phyloP scores from a whole-genome alignment of 2,888 invertebrate species.

The Paralinhomoeus sp. region DNA sequence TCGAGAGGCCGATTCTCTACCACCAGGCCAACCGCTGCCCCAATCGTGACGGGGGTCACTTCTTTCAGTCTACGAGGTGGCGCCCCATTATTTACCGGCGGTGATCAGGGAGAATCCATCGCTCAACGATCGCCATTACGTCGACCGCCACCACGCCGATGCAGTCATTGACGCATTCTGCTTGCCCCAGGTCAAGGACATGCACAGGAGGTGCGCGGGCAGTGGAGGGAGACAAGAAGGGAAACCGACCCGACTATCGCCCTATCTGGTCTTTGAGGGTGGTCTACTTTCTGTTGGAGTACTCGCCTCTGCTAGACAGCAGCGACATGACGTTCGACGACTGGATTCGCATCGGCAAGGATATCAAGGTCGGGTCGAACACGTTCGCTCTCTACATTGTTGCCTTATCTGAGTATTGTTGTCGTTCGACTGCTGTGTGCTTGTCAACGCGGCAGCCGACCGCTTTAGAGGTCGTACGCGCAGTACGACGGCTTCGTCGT shows the following conservation, averaged over 20 bases:
- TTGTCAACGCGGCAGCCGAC: too few relatives aligned
- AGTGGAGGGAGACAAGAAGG: too few relatives aligned
- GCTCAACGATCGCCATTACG: conserved; percentile 54
- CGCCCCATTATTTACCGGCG: conserved; percentile 44
- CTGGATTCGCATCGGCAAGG: conserved; percentile 65
- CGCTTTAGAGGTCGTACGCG: conserved; percentile 26
- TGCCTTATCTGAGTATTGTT: too few relatives aligned
- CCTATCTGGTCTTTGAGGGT: background rate
- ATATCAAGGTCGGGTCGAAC: conserved; percentile 40
- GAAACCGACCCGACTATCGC: too few relatives aligned
- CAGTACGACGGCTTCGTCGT: conserved; percentile 76
- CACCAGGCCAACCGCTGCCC: too few relatives aligned
- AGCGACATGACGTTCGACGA: conserved; percentile 74
- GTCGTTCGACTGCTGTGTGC: too few relatives aligned
- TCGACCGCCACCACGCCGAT: conserved; percentile 26
- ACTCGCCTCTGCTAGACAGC: conserved; percentile 65
- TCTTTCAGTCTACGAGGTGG: conserved; percentile 47
- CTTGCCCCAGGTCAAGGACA: background rate
- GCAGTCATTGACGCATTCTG: background rate
- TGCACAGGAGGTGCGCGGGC: too few relatives aligned
- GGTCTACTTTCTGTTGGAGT: conserved; percentile 37
- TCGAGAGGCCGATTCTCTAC: too few relatives aligned
- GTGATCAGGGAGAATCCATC: conserved; percentile 52
- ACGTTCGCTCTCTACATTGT: too few relatives aligned
- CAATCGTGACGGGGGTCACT: conserved; percentile 1